Base-by-base conservation (phyloP, 2,888 invertebrate species). In the Pyrocoelia pectoralis region DNA sequence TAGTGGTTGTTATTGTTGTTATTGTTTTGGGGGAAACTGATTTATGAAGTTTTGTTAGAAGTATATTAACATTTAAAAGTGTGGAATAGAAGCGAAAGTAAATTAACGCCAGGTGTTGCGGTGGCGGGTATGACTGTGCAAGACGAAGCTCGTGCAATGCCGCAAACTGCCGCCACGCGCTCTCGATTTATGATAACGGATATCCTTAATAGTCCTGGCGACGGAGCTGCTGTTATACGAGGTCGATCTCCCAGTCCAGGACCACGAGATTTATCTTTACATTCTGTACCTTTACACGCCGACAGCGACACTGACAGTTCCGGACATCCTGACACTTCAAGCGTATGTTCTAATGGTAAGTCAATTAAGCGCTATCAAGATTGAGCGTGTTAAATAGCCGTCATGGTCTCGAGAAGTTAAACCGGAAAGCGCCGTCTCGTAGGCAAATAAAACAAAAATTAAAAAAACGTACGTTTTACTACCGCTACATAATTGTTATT, bases 161-260 rank as follows among this genome's bases (percentile, higher is more conserved):
- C 80, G 79, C 70, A 85, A 85, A 85, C 85, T 84, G 81, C 85
- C 85, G 78, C 87, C 85, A 79, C 88, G 83, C 86, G 93, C 73
- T 92, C 93, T 66, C 84, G 93, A 70, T 94, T 94, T 83, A 94
- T 94, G 93, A 94, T 94, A 83, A 94, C 93, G 73, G 94, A 94
- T 81, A 94, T 94, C 76, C 84, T 94, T 71, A 88, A 88, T 54
- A 87, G 87, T 53, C 69, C 72, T 82, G 79, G 85, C 84, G 88
- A 82, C 76, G 83, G 81, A 73, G 82, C 78, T 70, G 82, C 80
- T 75, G 83, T 82, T 49, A 70, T 78, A 79, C 79, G 81, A 77
- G 84, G 75, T 74, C 80, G 76, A 79, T 84, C 78, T 77, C 86
- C 79, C 71, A 85, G 77, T 82, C 85, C 77, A 74, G 86, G 80